Evolutionary conservation across 92 coral and sea anemone species (phyloP).

Genomic region (Parazoanthus darwini): DNA sequence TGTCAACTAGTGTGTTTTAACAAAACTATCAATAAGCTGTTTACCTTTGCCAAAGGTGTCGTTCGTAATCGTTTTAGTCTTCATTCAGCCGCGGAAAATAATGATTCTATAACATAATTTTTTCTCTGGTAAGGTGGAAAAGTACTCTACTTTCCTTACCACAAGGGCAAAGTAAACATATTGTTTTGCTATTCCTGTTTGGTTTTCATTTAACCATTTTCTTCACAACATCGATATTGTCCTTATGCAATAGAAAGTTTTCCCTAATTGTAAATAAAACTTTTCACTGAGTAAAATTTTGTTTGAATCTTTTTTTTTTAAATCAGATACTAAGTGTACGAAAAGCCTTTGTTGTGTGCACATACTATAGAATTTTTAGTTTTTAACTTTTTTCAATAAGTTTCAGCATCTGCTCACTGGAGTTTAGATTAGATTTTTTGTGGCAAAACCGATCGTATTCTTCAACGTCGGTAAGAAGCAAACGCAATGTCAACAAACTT

Average conservation of each 20-base stretch:
- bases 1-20: neutral
- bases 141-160: conserved; percentile 2
- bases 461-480: neutral
- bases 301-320: neutral
- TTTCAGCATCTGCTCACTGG: neutral
- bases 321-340: neutral
- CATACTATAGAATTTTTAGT: neutral
- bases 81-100: neutral
- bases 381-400: neutral
- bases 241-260: neutral
- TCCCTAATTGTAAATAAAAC: neutral
- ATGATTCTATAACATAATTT: neutral
- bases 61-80: neutral
- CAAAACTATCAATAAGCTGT: conserved; percentile 2
- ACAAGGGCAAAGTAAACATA: conserved; percentile 10
- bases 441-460: neutral
- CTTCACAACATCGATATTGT: neutral
- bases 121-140: neutral
- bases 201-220: conserved; percentile 8
- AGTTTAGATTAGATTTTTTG: neutral
- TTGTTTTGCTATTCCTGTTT: conserved; percentile 24
- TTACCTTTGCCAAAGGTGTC: neutral
- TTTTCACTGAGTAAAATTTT: conserved; percentile 15
- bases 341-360: neutral
- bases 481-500: neutral